These are phyloP conservation scores for Pseudococcus longispinus DNA, from an alignment of 2,888 invertebrate species.

Conservation along the genomic window DNA sequence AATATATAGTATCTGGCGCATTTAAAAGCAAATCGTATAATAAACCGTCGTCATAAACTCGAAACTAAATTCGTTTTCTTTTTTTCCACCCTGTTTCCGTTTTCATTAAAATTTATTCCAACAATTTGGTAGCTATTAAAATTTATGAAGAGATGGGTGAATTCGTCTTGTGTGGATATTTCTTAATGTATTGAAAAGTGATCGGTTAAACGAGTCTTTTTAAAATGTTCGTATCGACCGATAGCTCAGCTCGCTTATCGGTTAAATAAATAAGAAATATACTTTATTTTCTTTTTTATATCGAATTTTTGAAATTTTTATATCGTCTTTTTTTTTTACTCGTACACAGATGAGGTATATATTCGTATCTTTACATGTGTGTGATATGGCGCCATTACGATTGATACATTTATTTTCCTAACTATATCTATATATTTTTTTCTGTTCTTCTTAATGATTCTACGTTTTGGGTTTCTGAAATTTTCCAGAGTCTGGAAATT, in stretches of 20 bases:
- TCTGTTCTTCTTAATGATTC: too few species aligned
- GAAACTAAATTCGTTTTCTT: neutral
- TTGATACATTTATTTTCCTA: neutral
- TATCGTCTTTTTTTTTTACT: neutral
- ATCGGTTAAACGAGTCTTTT: neutral
- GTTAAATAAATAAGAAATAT: neutral
- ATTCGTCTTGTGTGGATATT: neutral
- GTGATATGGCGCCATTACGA: neutral
- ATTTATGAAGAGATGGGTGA: neutral
- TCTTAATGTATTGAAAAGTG: neutral
- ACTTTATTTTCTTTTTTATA: neutral
- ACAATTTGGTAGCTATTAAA: slow-evolving; percentile 1
- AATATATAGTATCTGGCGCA: neutral
- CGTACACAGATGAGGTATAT: too few species aligned
- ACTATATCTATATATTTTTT: too few species aligned
- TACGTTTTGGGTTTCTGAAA: too few species aligned
- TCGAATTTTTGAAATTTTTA: neutral
- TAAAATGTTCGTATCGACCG: neutral
- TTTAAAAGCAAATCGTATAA: neutral
- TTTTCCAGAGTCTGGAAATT: too few species aligned
- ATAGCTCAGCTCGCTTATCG: neutral
- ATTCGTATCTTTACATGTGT: neutral
- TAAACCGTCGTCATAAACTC: neutral
- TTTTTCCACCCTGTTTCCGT: neutral
- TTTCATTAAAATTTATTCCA: neutral